These are phyloP conservation scores for Crotalus horridus DNA, from an alignment of 2,113 vertebrate species.

Conservation along the genomic window DNA sequence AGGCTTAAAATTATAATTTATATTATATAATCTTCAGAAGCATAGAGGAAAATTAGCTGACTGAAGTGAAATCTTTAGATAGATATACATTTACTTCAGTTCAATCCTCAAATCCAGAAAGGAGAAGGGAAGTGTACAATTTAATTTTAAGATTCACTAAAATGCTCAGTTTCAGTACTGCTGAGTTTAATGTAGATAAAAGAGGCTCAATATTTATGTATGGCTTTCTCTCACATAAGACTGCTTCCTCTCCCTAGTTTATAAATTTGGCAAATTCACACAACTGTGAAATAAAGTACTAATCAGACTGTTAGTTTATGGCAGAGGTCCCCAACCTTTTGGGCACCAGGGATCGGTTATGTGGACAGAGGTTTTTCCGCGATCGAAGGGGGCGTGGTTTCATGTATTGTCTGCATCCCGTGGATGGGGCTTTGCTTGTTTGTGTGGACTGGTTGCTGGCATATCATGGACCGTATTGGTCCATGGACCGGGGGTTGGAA, in stretches of 20 bases:
- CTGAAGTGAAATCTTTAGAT: background rate
- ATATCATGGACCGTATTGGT: too few relatives aligned
- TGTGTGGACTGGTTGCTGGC: too few relatives aligned
- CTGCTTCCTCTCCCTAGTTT: background rate
- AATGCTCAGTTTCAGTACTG: background rate
- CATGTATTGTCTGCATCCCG: too few relatives aligned
- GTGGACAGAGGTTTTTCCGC: too few relatives aligned
- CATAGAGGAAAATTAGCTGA: background rate
- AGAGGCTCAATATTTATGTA: background rate
- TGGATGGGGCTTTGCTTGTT: too few relatives aligned
- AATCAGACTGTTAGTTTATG: background rate
- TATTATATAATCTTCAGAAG: background rate
- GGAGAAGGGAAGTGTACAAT: background rate
- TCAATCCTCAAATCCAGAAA: background rate
- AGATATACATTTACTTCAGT: background rate
- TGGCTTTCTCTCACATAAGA: too few relatives aligned
- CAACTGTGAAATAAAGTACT: background rate
- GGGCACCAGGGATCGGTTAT: too few relatives aligned
- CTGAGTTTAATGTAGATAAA: background rate
- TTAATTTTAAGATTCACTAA: conserved; percentile 35
- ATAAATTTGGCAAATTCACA: background rate
- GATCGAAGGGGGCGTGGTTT: too few relatives aligned
- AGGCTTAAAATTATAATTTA: background rate
- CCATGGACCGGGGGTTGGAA: too few relatives aligned
- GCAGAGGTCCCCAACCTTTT: too few relatives aligned